phyloP scores from a whole-genome alignment of 2,113 vertebrate species.

The Maccullochella peelii region DNA sequence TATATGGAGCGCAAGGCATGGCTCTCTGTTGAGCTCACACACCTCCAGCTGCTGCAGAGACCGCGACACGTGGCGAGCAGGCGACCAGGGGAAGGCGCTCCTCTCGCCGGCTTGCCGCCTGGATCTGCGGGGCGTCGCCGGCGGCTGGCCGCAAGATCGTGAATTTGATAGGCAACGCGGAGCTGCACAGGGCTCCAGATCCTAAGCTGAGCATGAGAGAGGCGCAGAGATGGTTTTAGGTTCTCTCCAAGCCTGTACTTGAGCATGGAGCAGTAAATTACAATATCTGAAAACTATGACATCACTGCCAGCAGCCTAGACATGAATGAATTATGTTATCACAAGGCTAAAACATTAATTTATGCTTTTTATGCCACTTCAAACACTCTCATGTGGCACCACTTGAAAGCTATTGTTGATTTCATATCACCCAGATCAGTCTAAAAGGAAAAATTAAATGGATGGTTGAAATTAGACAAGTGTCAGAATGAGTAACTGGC shows the following conservation, averaged over 20 bases:
- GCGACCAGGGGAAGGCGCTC: slow-evolving; percentile 81
- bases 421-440: background rate
- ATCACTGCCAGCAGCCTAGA: slow-evolving; percentile 6
- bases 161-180: slow-evolving; percentile 70
- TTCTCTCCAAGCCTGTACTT: slow-evolving; percentile 5
- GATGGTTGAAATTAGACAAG: background rate
- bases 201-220: slow-evolving; percentile 19
- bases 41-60: slow-evolving; percentile 82
- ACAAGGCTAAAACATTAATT: background rate
- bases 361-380: background rate
- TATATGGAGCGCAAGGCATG: slow-evolving; percentile 1
- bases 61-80: slow-evolving; percentile 86
- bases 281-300: slow-evolving; percentile 16
- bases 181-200: slow-evolving; percentile 25
- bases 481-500: slow-evolving; percentile 26
- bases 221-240: background rate
- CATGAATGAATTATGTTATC: slow-evolving; percentile 3
- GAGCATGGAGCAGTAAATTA: slow-evolving; percentile 27
- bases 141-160: slow-evolving; percentile 76
- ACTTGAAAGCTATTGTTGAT: background rate
- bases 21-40: slow-evolving; percentile 61
- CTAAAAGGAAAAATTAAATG: background rate
- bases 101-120: slow-evolving; percentile 81
- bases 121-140: slow-evolving; percentile 80
- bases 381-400: background rate